A percentile compares a stretch with the other conserved stretches of the same genome.
These are phyloP conservation scores for Poecilus cupreus DNA, from an alignment of 2,888 invertebrate species.

Conservation along the genomic window DNA sequence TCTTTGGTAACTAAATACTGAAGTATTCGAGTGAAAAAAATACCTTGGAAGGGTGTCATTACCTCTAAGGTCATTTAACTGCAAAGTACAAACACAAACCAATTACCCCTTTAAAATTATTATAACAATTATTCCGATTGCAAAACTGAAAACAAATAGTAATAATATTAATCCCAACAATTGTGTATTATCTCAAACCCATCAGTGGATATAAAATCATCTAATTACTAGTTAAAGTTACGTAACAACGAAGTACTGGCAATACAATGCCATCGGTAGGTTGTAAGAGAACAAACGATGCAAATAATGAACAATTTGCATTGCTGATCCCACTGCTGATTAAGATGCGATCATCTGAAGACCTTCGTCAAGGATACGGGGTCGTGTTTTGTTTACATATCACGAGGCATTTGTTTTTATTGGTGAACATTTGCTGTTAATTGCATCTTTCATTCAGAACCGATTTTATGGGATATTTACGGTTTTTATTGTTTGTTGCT, in stretches of 20 bases:
- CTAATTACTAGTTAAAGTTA: background rate
- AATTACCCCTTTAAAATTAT: too few relatives aligned
- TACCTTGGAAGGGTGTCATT: background rate
- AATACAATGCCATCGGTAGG: slow-evolving; percentile 5
- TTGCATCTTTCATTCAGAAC: background rate
- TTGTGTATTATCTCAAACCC: background rate
- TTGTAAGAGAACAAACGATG: background rate
- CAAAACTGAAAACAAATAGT: background rate
- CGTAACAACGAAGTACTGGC: slow-evolving; percentile 6
- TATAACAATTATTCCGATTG: background rate
- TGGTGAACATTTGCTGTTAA: background rate
- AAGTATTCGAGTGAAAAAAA: too few relatives aligned
- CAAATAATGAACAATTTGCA: slow-evolving; percentile 35
- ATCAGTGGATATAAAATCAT: slow-evolving; percentile 4
- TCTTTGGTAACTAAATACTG: background rate
- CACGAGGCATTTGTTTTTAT: background rate
- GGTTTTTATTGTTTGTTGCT: too few relatives aligned
- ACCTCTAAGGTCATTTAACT: background rate
- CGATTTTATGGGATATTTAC: background rate
- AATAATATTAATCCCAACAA: background rate
- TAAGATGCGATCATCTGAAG: slow-evolving; percentile 24
- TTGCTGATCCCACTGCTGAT: slow-evolving; percentile 12
- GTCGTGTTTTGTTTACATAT: slow-evolving; percentile 26
- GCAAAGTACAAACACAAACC: too few relatives aligned
- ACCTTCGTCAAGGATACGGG: slow-evolving; percentile 21